Evolutionary conservation across 2,113 vertebrate species (phyloP).

Genomic region (Eurystomus gularis): DNA sequence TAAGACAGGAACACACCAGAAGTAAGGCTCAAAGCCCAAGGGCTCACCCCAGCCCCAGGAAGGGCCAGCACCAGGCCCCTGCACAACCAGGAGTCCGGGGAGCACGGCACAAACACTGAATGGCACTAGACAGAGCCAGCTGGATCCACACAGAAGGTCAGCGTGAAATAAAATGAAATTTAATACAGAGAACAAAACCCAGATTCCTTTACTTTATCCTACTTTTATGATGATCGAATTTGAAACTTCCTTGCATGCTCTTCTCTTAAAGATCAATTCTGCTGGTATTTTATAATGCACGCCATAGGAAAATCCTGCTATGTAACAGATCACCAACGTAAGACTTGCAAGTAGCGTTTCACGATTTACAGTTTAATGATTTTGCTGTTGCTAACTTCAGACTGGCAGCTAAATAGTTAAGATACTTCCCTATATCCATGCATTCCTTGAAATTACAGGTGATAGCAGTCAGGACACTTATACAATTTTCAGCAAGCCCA

Average conservation of each 20-base stretch:
- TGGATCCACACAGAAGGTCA: not conserved
- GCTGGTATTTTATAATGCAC: not conserved
- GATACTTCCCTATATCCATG: not conserved
- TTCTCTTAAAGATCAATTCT: not conserved
- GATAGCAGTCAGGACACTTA: not conserved
- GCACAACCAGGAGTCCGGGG: rapidly evolving
- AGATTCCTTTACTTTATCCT: not conserved
- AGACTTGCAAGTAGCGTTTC: not conserved
- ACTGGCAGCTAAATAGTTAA: not conserved
- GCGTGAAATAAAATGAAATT: not conserved
- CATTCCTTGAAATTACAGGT: not conserved
- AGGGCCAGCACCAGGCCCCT: not conserved
- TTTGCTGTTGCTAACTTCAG: not conserved
- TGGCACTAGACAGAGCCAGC: not conserved
- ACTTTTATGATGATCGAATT: not conserved
- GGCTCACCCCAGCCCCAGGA: not conserved
- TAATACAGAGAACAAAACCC: not conserved
- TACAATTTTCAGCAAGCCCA: not conserved
- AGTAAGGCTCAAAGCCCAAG: not conserved
- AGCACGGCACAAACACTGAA: not conserved
- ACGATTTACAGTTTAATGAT: not conserved
- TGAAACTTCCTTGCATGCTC: not conserved
- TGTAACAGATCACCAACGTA: not conserved
- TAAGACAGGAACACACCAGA: not conserved
- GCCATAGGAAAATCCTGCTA: not conserved